Base-by-base conservation (phyloP, 2,797 vertebrate genomes). In the Parauchenoglanis ngamensis region DNA sequence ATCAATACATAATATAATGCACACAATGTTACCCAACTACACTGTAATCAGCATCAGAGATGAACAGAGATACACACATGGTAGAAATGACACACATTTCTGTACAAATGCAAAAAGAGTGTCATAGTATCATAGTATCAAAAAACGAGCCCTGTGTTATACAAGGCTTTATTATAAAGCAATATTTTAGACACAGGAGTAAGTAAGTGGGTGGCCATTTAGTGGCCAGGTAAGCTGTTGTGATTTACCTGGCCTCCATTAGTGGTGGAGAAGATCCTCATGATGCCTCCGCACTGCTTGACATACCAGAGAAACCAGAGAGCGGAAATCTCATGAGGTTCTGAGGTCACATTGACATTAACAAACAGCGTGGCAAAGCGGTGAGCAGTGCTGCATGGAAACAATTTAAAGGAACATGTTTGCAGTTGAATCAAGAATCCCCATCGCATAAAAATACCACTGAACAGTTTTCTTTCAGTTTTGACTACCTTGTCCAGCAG, bases 271-370 rank as follows among this genome's bases (percentile, higher is more conserved):
- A 96, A 96, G 91, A 99, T 99, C 93, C 98, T 97, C 91, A 96
- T 92, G 21, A 93, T 98, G 11, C 98, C 98, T 4, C 98, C 98
- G 57, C 98, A 99, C 92, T 99, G 98, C 78, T 97, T 98, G 90
- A 99, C 93, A 0, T 99, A 99, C 98, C 98, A 99, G 92, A 99
- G 93, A 87, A 99, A 99, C 98, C 98, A 99, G 57, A 99, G 97
- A 25, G 98, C 97, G 0, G 98, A 99, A 87, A 99, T 95, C 91
- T 99, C 98, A 1, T 99, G 97, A 52, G 98, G 97, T 77, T 99
- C 98, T 21, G 98, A 96, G 44, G 98, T 97, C 92, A 99, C 98
- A 89, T 95, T 98, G 35, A 99, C 92, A 3, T 99, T 99, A 92
- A 99, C 96, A 90, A 99, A 99, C 44, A 99, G 95, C 3, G 91